Base-by-base conservation (phyloP, 2,888 invertebrate species). In the Stegana nigrithorax region DNA sequence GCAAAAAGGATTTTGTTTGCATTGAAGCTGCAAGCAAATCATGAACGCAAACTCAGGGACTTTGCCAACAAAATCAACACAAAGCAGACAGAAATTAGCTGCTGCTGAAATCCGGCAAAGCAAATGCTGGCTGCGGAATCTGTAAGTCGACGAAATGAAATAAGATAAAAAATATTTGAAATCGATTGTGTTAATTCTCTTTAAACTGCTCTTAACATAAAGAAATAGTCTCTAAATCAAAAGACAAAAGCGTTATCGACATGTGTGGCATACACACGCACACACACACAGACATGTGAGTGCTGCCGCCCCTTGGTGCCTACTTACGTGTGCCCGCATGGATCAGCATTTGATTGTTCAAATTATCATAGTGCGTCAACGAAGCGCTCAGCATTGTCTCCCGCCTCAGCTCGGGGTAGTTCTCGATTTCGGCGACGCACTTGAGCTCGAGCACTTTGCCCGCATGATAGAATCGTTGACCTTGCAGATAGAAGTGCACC, bases 391-490 rank as follows among this genome's bases (percentile, higher is more conserved):
- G 73, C 25, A 81, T 70, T 25, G 81, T 81, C 63, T 85, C 85
- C 29, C 84, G 83, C 47, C 78, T 73, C 51, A 84, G 67, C 57
- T 81, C 78, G 44, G 85, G 82, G 62, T 84, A 84, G 70, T 83
- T 83, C 66, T 84, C 84, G 72, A 86, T 85, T 77, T 86, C 85
- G 67, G 86, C 84, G 23, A 85, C 81, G 73, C 86, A 86, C 71
- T 84, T 85, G 60, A 86, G 73, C 69, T 83, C 79, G 53, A 86
- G 78, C 62, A 76, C 75, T 66, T 83, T 83, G 53, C 78, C 73
- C 29, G 78, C 71, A 73, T 81, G 81, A 60, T 71, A 78, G 73
- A 83, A 85, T 59, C 82, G 82, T 50, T 80, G 81, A 42, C 81
- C 84, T 67, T 84, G 85, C 67, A 86, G 72, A 63, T 83, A 83